Evolutionary conservation across 2,888 invertebrate genomes (phyloP), one percentile per base, ranked within the genome.

Genomic region (Mechanitis mazaeus): DNA sequence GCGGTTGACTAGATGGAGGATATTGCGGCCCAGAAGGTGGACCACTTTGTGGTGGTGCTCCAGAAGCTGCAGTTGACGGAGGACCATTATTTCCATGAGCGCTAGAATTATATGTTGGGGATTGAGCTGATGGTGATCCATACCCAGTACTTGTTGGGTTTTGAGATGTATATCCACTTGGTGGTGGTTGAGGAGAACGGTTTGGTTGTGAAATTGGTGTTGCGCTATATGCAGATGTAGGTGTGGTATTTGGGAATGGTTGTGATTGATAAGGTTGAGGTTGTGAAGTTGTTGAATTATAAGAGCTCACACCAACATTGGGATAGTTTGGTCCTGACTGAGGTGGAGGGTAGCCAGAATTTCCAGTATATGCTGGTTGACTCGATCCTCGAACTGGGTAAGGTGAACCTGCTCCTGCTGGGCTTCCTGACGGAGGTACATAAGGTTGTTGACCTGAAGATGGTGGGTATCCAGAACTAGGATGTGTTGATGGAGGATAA

Each of bases 71-170:
- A 33, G 92, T 90, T 11, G 91, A 76, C 53, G 88, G 84, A 11
- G 87, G 91, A 4, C 84, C 86, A 66, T 90, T 91, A 74, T 85
- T 91, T 42, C 85, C 84, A 73, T 90, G 92, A 42, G 92, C 82
- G 71, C 93, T 92, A 65, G 93, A 93, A 60, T 94, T 93, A 60
- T 92, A 91, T 33, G 92, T 92, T 2, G 93, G 92, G 2, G 93
- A 92, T 74, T 93, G 93, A 38, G 93, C 91, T 71, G 93, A 91
- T 61, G 91, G 92, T n/a, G 93, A 91, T 1, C 93, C 92, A 79
- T 93, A 93, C 35, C 93, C 93, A 58, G 90, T 75, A 81, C 85
- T 79, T 69, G 87, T 69, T 75, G 92, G 73, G 84, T 93, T 91
- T 75, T 93, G 93, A 50, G 87, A 84, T 28, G 91, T 84, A 71